phyloP scores from a whole-genome alignment of 2,797 vertebrate species.

The Atherinosoma microstoma region DNA sequence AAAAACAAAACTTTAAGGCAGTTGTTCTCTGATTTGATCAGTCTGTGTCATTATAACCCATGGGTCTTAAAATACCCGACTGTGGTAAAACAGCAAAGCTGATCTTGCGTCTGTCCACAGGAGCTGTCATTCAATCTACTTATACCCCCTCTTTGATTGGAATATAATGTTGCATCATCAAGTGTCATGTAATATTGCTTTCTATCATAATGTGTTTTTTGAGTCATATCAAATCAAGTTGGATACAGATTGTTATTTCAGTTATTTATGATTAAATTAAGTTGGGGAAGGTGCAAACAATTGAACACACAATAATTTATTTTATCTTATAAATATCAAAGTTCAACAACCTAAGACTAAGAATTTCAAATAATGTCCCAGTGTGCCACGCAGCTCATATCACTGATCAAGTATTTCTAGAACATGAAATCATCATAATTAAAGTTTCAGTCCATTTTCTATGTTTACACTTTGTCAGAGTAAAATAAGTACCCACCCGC shows the following conservation, averaged over 20 bases:
- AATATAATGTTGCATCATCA: background rate
- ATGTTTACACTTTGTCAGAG: slow-evolving; percentile 6
- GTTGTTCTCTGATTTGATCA: background rate
- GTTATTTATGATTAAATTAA: background rate
- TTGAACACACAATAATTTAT: background rate
- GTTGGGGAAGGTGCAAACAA: background rate
- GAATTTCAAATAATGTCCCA: slow-evolving; percentile 16
- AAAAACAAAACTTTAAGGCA: background rate
- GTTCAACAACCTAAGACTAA: background rate
- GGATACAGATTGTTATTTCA: background rate
- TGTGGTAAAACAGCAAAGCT: background rate
- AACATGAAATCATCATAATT: background rate
- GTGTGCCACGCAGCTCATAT: slow-evolving; percentile 1
- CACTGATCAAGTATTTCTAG: background rate
- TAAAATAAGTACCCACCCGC: slow-evolving; percentile 21
- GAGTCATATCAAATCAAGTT: background rate
- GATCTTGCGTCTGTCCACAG: background rate
- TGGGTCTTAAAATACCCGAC: background rate
- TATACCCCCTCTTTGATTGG: background rate
- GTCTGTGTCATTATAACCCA: background rate
- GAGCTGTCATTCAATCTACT: background rate
- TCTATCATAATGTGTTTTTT: background rate
- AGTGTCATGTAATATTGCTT: background rate
- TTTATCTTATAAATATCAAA: background rate
- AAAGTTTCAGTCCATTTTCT: slow-evolving; percentile 13